Evolutionary conservation across 2,888 invertebrate genomes (phyloP).

Genomic region (Mellilla xanthometata): DNA sequence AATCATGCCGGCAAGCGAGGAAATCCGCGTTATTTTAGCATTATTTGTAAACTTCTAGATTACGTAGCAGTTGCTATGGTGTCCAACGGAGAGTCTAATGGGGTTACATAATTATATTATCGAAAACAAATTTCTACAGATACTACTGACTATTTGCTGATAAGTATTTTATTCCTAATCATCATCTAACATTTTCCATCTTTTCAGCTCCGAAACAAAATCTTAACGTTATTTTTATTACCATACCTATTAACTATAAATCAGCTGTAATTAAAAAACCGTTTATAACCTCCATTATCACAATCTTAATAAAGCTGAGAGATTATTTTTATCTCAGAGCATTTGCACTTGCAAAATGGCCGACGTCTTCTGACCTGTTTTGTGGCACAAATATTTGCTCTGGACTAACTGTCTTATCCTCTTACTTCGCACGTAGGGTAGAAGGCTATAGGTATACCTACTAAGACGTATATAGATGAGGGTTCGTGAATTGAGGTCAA

Average conservation of each 20-base stretch:
- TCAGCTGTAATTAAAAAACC: constrained; percentile 10
- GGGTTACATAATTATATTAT: background rate
- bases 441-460: constrained; percentile 10
- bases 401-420: constrained; percentile 73
- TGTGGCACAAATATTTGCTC: constrained; percentile 73
- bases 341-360: constrained; percentile 76
- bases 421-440: constrained; percentile 56
- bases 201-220: too few species aligned
- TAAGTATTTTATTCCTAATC: too few species aligned
- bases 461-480: background rate
- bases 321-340: constrained; percentile 78
- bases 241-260: constrained; percentile 13
- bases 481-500: constrained; percentile 20
- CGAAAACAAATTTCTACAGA: too few species aligned
- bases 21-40: constrained; percentile 31
- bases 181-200: too few species aligned
- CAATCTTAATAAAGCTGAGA: constrained; percentile 67
- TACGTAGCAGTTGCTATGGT: constrained; percentile 12
- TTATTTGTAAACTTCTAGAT: constrained; percentile 27
- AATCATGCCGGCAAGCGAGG: constrained; percentile 34
- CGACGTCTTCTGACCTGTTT: constrained; percentile 69
- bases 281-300: constrained; percentile 44
- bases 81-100: constrained; percentile 16
- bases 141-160: too few species aligned
- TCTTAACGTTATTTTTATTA: constrained; percentile 1